Base-by-base conservation (phyloP, 2,797 vertebrate species). In the Pseudochirops corinnae region DNA sequence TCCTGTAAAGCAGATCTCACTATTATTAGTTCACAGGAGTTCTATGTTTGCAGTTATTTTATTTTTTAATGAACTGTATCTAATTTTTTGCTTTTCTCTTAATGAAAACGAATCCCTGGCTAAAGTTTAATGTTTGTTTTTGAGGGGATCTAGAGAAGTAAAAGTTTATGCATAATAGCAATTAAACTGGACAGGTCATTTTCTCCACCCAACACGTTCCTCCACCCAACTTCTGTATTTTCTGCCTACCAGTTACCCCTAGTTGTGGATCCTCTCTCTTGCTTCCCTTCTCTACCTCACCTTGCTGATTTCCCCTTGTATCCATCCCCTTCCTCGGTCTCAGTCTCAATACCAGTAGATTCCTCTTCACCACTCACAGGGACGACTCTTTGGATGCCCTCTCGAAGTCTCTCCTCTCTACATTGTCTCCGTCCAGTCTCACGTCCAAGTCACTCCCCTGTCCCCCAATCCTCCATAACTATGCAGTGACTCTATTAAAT, bases 401-500 rank as follows among this genome's bases (percentile, higher is more conserved):
- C 74, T 50, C 50, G 39, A 24, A 26, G 7, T 24, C 39, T 50
- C 21, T 12, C 39, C 39, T 1, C 21, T 46, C 74, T 26, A 26
- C 39, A 21, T 26, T 11, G 9, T 4, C 2, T 50, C 39, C 21
- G 50, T 12, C 21, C 39, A 24, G 39, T 4, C 74, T 46, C 21
- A 24, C 4, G 74, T 11, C 39, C 74, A 4, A 26, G 24, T 11
- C 74, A 87, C 4, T 24, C 24, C 74, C 9, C 21, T 11, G 39
- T 87, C 4, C 39, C 13, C 3, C 26, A 50, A 11, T 46, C 21
- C 39, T 87, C 74, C 21, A 26, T 11, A 50, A 26, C 9, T 26
- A 0, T 4, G 39, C 7, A 11, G 1, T 0, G 39, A 9, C 0
- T 11, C 74, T 50, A 74, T 6, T 74, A 5, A 21, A 6, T 18